A percentile compares a stretch with the other conserved stretches of the same genome.
These are phyloP conservation scores for Drosophila repleta DNA, from an alignment of 1,140 invertebrate genomes.

Conservation along the genomic window DNA sequence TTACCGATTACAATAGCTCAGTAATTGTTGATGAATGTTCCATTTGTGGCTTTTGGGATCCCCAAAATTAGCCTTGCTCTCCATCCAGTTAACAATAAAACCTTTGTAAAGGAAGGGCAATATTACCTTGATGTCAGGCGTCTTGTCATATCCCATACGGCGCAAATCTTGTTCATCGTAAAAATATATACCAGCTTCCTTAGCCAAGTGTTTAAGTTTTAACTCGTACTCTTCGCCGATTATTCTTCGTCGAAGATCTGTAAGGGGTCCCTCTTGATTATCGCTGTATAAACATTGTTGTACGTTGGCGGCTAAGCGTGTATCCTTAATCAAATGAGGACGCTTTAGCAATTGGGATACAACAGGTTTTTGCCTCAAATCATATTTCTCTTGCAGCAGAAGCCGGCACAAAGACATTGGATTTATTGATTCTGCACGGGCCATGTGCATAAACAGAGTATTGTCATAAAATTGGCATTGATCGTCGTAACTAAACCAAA, in stretches of 20 bases:
- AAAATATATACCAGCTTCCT: slow-evolving; percentile 87
- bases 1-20: slow-evolving; percentile 95
- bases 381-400: slow-evolving; percentile 87
- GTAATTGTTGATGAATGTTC: slow-evolving; percentile 94
- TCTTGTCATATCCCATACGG: slow-evolving; percentile 95
- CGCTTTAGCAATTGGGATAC: slow-evolving; percentile 87
- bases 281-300: slow-evolving; percentile 87
- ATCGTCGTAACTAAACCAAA: slow-evolving; percentile 57
- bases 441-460: slow-evolving; percentile 86
- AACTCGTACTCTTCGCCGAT: slow-evolving; percentile 91
- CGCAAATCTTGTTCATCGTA: slow-evolving; percentile 92
- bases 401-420: slow-evolving; percentile 88
- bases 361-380: slow-evolving; percentile 70
- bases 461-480: slow-evolving; percentile 79
- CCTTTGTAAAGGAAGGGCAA: slow-evolving; percentile 94
- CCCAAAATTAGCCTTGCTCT: slow-evolving; percentile 97
- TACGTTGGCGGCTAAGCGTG: slow-evolving; percentile 88
- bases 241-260: slow-evolving; percentile 89
- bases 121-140: slow-evolving; percentile 96
- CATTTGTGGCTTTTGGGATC: slow-evolving; percentile 91
- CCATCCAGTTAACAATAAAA: slow-evolving; percentile 96
- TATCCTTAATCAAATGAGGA: slow-evolving; percentile 88
- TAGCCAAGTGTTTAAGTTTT: slow-evolving; percentile 87
- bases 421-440: slow-evolving; percentile 85
- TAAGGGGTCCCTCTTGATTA: slow-evolving; percentile 89